phyloP scores from a whole-genome alignment of 2,888 invertebrate species.

The Sarcophaga carnaria region DNA sequence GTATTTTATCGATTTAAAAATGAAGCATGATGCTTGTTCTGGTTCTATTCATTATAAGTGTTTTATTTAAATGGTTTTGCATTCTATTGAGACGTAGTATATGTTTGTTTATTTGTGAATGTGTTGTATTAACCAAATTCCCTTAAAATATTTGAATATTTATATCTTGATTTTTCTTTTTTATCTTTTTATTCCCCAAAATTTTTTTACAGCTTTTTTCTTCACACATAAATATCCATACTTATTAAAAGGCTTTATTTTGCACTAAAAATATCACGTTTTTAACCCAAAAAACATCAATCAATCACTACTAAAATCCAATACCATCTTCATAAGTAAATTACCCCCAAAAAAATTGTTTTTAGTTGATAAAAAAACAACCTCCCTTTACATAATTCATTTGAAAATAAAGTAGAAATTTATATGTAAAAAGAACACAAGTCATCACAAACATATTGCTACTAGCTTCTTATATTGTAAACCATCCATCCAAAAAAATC shows the following conservation, averaged over 20 bases:
- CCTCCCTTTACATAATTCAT: not conserved
- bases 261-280: conserved; percentile 49
- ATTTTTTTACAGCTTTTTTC: conserved; percentile 29
- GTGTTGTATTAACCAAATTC: conserved; percentile 6
- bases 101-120: not conserved
- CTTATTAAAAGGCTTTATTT: conserved; percentile 41
- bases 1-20: too few species aligned
- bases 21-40: too few species aligned
- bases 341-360: not conserved
- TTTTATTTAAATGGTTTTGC: too few species aligned
- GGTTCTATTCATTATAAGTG: too few species aligned
- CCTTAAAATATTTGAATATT: conserved; percentile 1
- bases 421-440: conserved; percentile 17
- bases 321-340: conserved; percentile 14
- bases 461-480: conserved; percentile 33
- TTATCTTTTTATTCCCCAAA: conserved; percentile 49
- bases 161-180: conserved; percentile 38
- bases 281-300: conserved; percentile 35
- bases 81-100: too few species aligned
- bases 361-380: not conserved
- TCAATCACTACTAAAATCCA: conserved; percentile 10
- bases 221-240: conserved; percentile 12
- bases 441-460: conserved; percentile 35
- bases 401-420: conserved; percentile 30
- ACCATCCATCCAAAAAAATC: not conserved